Percentiles rank a stretch among this genome's conserved stretches.
phyloP scores from a whole-genome alignment of 2,888 invertebrate species.

The Caenorhabditis plicata region DNA sequence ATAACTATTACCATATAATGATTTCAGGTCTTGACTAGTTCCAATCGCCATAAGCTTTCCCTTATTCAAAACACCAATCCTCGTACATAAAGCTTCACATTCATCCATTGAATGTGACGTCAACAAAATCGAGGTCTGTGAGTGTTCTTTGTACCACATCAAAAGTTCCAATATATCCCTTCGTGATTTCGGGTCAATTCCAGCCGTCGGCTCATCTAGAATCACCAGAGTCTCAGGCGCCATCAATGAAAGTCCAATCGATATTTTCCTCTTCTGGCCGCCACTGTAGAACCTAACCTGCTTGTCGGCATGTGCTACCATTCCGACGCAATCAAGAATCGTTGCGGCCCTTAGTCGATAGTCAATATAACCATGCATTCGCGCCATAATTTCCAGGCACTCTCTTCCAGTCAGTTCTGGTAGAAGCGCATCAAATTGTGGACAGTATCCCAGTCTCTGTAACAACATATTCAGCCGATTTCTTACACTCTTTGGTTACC shows the following conservation, averaged over 20 bases:
- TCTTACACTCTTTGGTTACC: too few species aligned
- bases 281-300: slow-evolving; percentile 36
- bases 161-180: neutral
- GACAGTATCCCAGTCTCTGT: slow-evolving; percentile 58
- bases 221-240: slow-evolving; percentile 75
- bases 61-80: slow-evolving; percentile 60
- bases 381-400: slow-evolving; percentile 47
- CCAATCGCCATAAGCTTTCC: slow-evolving; percentile 38
- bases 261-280: slow-evolving; percentile 81
- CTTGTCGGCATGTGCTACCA: slow-evolving; percentile 54
- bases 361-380: slow-evolving; percentile 40
- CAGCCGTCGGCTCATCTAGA: slow-evolving; percentile 66
- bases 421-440: slow-evolving; percentile 62
- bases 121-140: slow-evolving; percentile 45
- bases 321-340: slow-evolving; percentile 49
- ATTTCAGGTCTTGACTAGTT: slow-evolving; percentile 21
- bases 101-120: slow-evolving; percentile 69
- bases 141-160: neutral
- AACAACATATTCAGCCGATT: slow-evolving; percentile 1
- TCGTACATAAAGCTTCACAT: slow-evolving; percentile 58
- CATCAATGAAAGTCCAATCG: slow-evolving; percentile 78
- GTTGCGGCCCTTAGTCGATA: slow-evolving; percentile 34
- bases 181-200: neutral
- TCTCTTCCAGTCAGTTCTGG: slow-evolving; percentile 59
- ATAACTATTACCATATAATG: slow-evolving; percentile 10